phyloP scores from a whole-genome alignment of 2,797 vertebrate species.

The Petrocephalus schoutedeni region DNA sequence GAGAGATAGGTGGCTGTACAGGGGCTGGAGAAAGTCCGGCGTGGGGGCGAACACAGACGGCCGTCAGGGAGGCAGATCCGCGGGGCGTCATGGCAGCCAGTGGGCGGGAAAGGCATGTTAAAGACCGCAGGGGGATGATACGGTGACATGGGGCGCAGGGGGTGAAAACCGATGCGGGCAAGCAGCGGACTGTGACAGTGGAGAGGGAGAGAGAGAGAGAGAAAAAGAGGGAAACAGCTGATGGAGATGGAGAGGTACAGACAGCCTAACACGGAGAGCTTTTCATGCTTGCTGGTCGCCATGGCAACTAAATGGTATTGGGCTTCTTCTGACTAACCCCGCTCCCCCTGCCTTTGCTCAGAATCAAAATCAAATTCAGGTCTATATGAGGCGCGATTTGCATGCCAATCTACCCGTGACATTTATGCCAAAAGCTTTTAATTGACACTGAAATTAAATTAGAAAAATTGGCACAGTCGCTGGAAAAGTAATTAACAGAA shows the following conservation, averaged over 20 bases:
- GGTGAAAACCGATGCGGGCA: background rate
- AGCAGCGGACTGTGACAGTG: background rate
- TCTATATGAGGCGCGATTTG: constrained; percentile 32
- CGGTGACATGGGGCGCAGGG: background rate
- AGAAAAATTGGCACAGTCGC: constrained; percentile 23
- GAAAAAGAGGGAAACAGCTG: background rate
- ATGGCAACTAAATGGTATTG: constrained; percentile 66
- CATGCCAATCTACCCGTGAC: constrained; percentile 24
- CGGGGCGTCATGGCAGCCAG: background rate
- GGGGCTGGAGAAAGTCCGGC: background rate
- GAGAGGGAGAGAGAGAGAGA: background rate
- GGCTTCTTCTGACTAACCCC: constrained; percentile 56
- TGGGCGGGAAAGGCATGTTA: background rate
- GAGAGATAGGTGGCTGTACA: background rate
- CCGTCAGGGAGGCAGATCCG: background rate
- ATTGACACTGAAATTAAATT: constrained; percentile 31
- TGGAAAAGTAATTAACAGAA: background rate
- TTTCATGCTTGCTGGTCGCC: constrained; percentile 56
- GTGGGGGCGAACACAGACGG: background rate
- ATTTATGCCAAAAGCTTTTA: constrained; percentile 29
- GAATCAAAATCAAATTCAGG: constrained; percentile 33
- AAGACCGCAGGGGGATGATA: background rate
- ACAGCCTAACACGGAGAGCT: constrained; percentile 30
- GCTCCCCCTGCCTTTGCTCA: constrained; percentile 5
- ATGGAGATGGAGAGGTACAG: constrained; percentile 12